Conservation (phyloP, 2,888 invertebrate genomes). For the Limnephilus auricula region DNA sequence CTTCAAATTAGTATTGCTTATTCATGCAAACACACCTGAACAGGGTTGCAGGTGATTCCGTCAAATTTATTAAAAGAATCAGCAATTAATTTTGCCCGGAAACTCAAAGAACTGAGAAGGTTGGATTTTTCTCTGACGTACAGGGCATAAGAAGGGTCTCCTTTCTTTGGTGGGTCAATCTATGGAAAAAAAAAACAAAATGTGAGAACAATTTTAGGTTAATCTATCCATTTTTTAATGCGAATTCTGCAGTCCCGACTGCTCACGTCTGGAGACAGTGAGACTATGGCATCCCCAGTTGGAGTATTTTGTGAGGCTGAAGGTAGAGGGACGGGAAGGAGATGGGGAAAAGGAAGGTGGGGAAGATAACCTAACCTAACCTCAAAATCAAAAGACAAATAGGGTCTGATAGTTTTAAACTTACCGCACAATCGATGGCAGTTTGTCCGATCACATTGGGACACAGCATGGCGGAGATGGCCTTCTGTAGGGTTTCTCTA, state of each 20-base stretch:
- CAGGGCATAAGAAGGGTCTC: conserved; percentile 91
- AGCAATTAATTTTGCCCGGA: conserved; percentile 89
- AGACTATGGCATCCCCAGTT: no score
- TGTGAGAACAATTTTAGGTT: background rate
- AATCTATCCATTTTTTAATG: no score
- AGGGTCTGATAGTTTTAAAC: conserved; percentile 65
- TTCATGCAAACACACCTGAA: conserved; percentile 73
- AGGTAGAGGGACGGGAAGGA: no score
- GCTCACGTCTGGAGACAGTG: no score
- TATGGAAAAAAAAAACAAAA: conserved; percentile 64
- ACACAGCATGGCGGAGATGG: conserved; percentile 95
- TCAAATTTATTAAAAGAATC: conserved; percentile 93
- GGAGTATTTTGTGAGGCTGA: no score
- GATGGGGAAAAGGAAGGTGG: no score
- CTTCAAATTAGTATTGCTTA: background rate
- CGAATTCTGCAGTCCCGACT: no score
- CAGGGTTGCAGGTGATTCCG: conserved; percentile 90
- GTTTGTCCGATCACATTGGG: conserved; percentile 95
- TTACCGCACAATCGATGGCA: conserved; percentile 91
- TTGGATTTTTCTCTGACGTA: conserved; percentile 85
- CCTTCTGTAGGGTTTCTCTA: conserved; percentile 90
- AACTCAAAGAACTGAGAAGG: conserved; percentile 85
- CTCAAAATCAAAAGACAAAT: background rate
- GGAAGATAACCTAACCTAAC: background rate
- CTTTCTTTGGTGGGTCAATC: conserved; percentile 87